These are phyloP conservation scores for Probosciger aterrimus DNA, from an alignment of 2,113 vertebrate genomes.

Conservation along the genomic window DNA sequence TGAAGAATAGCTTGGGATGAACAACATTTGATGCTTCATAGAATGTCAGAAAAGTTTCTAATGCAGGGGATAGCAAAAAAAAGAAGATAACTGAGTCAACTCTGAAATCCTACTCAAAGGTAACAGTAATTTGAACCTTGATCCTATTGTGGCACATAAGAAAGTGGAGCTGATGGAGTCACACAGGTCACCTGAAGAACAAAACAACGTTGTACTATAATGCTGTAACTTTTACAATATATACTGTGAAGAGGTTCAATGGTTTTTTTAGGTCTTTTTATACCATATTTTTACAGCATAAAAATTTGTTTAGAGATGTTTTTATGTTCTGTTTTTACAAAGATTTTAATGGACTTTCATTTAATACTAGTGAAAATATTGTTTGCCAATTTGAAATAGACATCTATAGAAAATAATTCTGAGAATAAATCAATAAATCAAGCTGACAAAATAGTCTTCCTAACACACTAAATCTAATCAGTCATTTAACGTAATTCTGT, in stretches of 20 bases:
- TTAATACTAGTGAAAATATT: conserved; percentile 47
- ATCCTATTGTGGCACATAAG: background rate
- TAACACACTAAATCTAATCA: conserved; percentile 23
- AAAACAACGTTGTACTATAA: conserved; percentile 42
- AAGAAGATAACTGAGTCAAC: background rate
- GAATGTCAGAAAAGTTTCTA: background rate
- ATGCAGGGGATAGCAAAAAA: conserved; percentile 1
- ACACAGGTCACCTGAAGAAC: conserved; percentile 12
- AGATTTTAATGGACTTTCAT: conserved; percentile 50
- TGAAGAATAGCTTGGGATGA: background rate
- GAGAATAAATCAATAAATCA: conserved; percentile 27
- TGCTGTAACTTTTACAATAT: conserved; percentile 69
- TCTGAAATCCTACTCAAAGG: background rate
- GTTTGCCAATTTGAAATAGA: conserved; percentile 58
- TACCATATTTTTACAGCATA: conserved; percentile 65
- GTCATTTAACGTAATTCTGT: background rate
- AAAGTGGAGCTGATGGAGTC: background rate
- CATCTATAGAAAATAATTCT: conserved; percentile 13
- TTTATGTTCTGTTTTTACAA: conserved; percentile 65
- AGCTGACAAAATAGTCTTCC: conserved; percentile 4
- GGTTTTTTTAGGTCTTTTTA: conserved; percentile 69
- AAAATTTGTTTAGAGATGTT: conserved; percentile 58
- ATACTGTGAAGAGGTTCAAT: conserved; percentile 75
- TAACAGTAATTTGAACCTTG: background rate
- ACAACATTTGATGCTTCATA: background rate